Evolutionary conservation across 2,113 vertebrate species (phyloP), one percentile per base, ranked within the genome.

Genomic region (Sialia sialis): DNA sequence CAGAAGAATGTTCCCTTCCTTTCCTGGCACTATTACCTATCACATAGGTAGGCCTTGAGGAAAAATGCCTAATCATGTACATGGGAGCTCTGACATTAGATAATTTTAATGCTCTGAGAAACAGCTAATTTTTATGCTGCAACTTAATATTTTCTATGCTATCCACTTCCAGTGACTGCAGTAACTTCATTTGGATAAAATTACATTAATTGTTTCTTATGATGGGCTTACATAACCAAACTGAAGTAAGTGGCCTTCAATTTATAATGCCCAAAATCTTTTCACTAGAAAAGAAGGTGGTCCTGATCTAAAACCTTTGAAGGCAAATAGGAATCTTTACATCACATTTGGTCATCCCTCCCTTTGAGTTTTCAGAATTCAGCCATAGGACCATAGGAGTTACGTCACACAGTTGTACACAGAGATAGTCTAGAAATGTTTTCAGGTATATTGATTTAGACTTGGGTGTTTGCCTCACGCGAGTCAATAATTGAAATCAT

Each of bases 401-500:
- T 76, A 44, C 59, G 69, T 46, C 22, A 73, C 34, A n/a, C 49
- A 34, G 44, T 36, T 34, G 15, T 52, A 19, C 49, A 51, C 22
- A 26, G 62, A 93, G 44, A 22, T 3, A 52, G 48, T 69, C 55
- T 36, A 36, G 36, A 84, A 74, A 17, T 49, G 17, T 75, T 80
- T 91, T 73, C 63, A 89, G n/a, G n/a, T 44, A 79, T 80, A 51
- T 19, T 32, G 52, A 66, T 90, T 85, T 68, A 69, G 34, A 59
- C 29, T 54, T 43, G 63, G 30, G n/a, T 80, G 41, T 87, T 95
- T 90, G 51, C 17, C 43, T 93, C 87, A 77, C 29, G 4, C 51
- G 70, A 89, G 62, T 64, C 91, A 87, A 20, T 56, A 94, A 82
- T 13, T 79, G 74, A 93, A 94, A 85, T 84, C 3, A 3, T 68